Evolutionary conservation across 64 coral and sea anemone species (phyloP), one percentile per base, ranked within the genome.

Genomic region (Cladopsammia gracilis): DNA sequence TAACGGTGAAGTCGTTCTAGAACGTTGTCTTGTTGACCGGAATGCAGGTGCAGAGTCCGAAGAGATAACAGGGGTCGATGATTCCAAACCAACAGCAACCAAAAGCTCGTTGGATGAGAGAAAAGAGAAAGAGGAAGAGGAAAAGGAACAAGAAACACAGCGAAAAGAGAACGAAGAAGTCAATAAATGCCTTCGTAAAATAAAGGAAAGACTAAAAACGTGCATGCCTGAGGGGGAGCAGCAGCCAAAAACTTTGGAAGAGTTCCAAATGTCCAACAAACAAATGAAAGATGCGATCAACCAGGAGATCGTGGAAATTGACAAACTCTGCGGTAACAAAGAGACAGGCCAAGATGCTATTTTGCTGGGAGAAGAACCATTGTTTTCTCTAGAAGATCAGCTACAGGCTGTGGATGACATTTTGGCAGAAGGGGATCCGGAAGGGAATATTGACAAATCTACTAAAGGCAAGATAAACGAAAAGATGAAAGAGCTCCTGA

Each of bases 351-450:
- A 73, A 11, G 34, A 68, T 67, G 65, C 6, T 22, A 14, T 12
- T 26, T 22, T 23, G 12, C 7, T 2, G 22, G 54, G 57, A 3
- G 51, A 43, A 52, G 16, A 65, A 3, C 18, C 20, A 69, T 49
- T 3, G 64, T 52, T 91, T 83, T 84, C 80, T 15, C 2, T 67
- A 5, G 19, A 50, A 15, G 66, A 59, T 52, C 86, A 89, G 6
- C 14, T 96, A 3, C 74, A 78, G 52, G 91, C 90, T 25, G 67
- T 96, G n/a, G 90, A 96, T 45, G 20, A 86, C 6, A 25, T 93
- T 12, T 13, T 83, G 4, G 48, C 43, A 47, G 50, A 88, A 15
- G 77, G 75, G 10, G 20, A 26, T 8, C 4, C 18, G 23, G 51
- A 13, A 6, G 62, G 59, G 4, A 43, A 60, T 53, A 89, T 34